Base-by-base conservation (phyloP, 2,113 vertebrate genomes). In the Pygoscelis adeliae region DNA sequence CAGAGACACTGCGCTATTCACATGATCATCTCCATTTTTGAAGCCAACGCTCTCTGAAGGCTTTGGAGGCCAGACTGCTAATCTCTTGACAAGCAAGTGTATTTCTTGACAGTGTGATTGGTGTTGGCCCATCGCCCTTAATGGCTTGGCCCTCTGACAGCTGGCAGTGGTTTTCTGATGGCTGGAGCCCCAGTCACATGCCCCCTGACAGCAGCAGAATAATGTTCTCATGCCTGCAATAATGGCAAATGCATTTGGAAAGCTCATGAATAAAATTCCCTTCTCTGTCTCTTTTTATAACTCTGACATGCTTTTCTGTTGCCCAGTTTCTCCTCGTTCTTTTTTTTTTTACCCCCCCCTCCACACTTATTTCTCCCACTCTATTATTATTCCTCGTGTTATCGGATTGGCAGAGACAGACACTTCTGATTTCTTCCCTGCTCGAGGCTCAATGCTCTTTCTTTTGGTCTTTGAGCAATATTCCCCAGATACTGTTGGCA, bases 231-330 rank as follows among this genome's bases (percentile, higher is more conserved):
- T 96, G 94, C 93, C 58, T 77, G 50, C 0, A 0, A 93, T 93
- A 96, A 94, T 77, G 87, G 93, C 81, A 96, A 95, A 96, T 91
- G 78, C 20, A 1, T 94, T 97, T 66, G 74, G 93, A 94, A 97
- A 87, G 81, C 94, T 97, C 94, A 90, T 94, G 91, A 97, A 96
- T 96, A 97, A 96, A 96, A 96, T 95, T 87, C 81, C 26, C 81
- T 93, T 87, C 87, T 87, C 89, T 97, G 93, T 93, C 89, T 92
- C 96, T 93, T 96, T 95, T 87, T 91, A 70, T 96, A 94, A 85
- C 84, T 80, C 81, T 79, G 84, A 79, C 80, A 61, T 85, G 78
- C 40, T 91, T 93, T 92, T 84, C 95, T 84, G 38, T 67, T 93
- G 69, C 82, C 58, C 70, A 46, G 77, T 93, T 89, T 95, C 73